Evolutionary conservation across 2,888 invertebrate species (phyloP), one percentile per base, ranked within the genome.

Genomic region (Trachelus troglodyta): DNA sequence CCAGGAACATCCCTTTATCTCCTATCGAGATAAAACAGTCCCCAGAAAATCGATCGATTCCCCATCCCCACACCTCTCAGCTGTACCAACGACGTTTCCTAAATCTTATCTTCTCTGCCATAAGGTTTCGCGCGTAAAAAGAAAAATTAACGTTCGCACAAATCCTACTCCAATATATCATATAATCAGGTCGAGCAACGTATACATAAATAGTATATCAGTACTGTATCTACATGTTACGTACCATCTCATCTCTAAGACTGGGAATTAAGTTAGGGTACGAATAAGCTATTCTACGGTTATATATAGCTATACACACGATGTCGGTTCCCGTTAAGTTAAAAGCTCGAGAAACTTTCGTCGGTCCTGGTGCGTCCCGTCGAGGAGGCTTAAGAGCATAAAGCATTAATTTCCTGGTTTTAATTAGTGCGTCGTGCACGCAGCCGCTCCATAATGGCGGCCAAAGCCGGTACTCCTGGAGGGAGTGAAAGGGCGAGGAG

Each of bases 331-430:
- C 31, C 71, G 71, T 56, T 23, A 9, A 56, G 71, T 71, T 33
- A 34, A 71, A 71, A 71, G 71, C 71, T 71, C 71, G 71, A 69
- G 73, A 73, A 75, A 77, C 73, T 79, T 77, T 56, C 69, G 56
- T 77, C 31, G n/a, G 31, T 68, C 69, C 37, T 69, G 71, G 37
- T 77, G 69, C 80, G 77, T 71, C 79, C 79, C 74, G 77, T 81
- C 79, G 81, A 81, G 85, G 77, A 80, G 82, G 80, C 82, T 83
- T 80, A 81, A 81, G 81, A 81, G 83, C 79, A 85, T 85, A 79
- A 87, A 87, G 86, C 89, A 90, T 90, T 90, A 90, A 91, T 91
- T 91, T 91, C 90, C 91, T 88, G 87, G 87, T 90, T 91, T 90
- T 91, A 91, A 91, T 90, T 91, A 90, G 89, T 88, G 88, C 88